Percentiles rank a stretch among this genome's conserved stretches.
Conservation (phyloP, 2,797 vertebrate species). For the Lerista edwardsae region DNA sequence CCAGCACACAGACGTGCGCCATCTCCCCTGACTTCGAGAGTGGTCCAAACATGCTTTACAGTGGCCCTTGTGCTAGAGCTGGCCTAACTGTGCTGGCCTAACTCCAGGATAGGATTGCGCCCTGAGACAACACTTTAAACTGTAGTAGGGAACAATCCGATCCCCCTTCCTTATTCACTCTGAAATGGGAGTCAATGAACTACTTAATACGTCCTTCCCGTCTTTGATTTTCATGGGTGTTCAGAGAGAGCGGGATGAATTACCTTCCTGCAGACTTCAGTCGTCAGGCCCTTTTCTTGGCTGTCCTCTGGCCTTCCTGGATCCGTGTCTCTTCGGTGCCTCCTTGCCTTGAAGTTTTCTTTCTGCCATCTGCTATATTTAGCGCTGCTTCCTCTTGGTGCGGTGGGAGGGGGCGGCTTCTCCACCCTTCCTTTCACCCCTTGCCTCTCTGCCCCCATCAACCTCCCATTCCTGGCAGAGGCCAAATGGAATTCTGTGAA, state of each 20-base stretch:
- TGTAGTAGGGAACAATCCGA: background rate
- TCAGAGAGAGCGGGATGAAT: background rate
- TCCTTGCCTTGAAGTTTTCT: constrained; percentile 1
- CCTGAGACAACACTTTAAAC: background rate
- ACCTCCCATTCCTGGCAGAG: background rate
- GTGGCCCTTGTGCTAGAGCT: too few relatives aligned
- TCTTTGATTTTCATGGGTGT: background rate
- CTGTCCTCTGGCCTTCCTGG: background rate
- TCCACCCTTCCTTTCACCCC: background rate
- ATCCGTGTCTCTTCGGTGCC: background rate
- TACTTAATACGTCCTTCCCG: background rate
- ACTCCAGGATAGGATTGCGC: too few relatives aligned
- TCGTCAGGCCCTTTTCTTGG: background rate
- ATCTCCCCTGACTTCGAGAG: too few relatives aligned
- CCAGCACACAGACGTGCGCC: too few relatives aligned
- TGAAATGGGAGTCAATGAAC: background rate
- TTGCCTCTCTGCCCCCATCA: background rate
- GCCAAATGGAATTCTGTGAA: background rate
- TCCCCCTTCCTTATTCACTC: background rate
- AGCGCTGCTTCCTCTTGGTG: background rate
- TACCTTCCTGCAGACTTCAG: background rate
- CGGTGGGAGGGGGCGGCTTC: background rate
- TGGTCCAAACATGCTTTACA: too few relatives aligned
- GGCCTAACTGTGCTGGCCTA: too few relatives aligned
- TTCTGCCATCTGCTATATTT: constrained; percentile 12